Evolutionary conservation across 2,888 invertebrate genomes (phyloP).

Genomic region (Ennomos fuscantarius): DNA sequence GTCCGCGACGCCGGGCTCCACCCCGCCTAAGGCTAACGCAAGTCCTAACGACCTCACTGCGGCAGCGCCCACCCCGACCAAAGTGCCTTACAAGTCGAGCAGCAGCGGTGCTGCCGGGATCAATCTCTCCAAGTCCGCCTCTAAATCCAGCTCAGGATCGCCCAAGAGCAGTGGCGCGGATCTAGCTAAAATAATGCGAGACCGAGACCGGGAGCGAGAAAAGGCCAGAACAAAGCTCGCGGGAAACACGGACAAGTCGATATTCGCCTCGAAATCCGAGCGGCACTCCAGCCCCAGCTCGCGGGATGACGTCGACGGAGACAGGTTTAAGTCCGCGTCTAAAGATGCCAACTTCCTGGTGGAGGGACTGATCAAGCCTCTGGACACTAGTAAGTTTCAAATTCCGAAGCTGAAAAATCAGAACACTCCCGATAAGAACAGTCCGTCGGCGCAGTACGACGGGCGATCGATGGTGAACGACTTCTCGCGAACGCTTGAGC

Average conservation of each 20-base stretch:
- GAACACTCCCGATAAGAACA: constrained; percentile 77
- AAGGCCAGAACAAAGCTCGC: constrained; percentile 86
- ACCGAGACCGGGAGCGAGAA: constrained; percentile 86
- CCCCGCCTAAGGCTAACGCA: constrained; percentile 75
- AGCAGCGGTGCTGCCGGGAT: constrained; percentile 71
- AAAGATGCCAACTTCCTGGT: constrained; percentile 88
- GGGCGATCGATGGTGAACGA: constrained; percentile 77
- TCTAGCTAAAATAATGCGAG: constrained; percentile 82
- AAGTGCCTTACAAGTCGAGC: constrained; percentile 81
- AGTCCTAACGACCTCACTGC: constrained; percentile 71
- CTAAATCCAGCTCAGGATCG: constrained; percentile 84
- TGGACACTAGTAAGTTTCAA: constrained; percentile 93
- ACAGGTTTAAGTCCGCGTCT: constrained; percentile 86
- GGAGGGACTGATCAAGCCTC: constrained; percentile 91
- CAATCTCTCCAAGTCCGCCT: constrained; percentile 75
- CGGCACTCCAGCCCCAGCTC: constrained; percentile 88
- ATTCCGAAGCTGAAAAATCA: constrained; percentile 90
- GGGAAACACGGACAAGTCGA: constrained; percentile 86
- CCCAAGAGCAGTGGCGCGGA: constrained; percentile 87
- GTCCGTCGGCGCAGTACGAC: constrained; percentile 72
- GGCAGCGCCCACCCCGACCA: constrained; percentile 58
- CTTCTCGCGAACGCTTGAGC: constrained; percentile 72
- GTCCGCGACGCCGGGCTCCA: constrained; percentile 68
- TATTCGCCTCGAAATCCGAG: constrained; percentile 86
- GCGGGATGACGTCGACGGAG: constrained; percentile 87